A percentile compares a stretch with the other conserved stretches of the same genome.
Evolutionary conservation across 2,797 vertebrate genomes (phyloP).

Genomic region (Sternarchorhynchus goeldii): DNA sequence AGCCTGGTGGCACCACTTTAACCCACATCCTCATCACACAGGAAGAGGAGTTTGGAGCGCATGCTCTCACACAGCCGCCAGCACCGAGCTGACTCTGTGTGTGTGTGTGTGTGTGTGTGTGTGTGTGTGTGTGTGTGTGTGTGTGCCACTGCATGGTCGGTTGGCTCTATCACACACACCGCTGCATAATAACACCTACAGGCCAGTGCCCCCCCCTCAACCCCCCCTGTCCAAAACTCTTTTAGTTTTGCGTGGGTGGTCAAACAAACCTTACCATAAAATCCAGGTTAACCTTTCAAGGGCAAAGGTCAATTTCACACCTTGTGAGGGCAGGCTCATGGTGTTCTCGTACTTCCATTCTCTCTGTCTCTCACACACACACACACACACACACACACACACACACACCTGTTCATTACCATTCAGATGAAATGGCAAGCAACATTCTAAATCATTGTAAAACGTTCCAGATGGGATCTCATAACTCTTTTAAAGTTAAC

Average conservation of each 20-base stretch:
- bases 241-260: constrained; percentile 53
- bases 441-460: constrained; percentile 1
- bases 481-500: constrained; percentile 16
- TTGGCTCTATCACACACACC: not conserved
- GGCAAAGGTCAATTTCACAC: constrained; percentile 51
- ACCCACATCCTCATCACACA: constrained; percentile 52
- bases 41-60: constrained; percentile 16
- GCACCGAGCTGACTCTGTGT: not conserved
- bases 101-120: not conserved
- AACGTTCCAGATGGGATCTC: constrained; percentile 6
- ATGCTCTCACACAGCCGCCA: constrained; percentile 35
- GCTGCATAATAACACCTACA: not conserved
- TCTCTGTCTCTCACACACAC: not conserved
- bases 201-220: not conserved
- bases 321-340: constrained; percentile 25
- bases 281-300: constrained; percentile 41
- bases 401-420: constrained; percentile 34
- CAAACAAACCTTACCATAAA: constrained; percentile 25
- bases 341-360: not conserved
- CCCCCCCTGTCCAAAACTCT: not conserved
- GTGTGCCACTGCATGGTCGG: not conserved
- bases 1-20: constrained; percentile 47
- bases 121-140: not conserved
- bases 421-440: constrained; percentile 3
- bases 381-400: not conserved